Conservation (phyloP, 2,888 invertebrate genomes). For the Xestia rhomboidea region DNA sequence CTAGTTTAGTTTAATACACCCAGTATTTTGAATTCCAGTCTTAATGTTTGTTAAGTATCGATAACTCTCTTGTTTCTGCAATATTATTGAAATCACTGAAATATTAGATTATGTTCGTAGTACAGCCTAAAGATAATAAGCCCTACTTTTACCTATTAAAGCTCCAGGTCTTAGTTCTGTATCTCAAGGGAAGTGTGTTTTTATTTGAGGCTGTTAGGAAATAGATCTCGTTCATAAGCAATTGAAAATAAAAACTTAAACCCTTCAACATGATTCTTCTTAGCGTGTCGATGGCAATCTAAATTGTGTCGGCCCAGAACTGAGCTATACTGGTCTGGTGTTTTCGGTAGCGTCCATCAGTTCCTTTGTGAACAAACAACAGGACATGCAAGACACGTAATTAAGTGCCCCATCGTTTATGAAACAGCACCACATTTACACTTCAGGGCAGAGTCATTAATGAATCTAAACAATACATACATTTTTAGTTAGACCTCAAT, state of each 20-base stretch:
- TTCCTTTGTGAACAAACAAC: no score
- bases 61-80: slow-evolving; percentile 26
- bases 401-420: no score
- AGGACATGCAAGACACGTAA: no score
- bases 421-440: no score
- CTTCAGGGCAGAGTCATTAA: no score
- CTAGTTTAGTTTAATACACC: slow-evolving; percentile 36
- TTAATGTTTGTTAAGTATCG: slow-evolving; percentile 22
- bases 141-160: slow-evolving; percentile 17
- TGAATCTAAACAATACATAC: background rate
- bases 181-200: background rate
- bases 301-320: no score
- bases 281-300: no score
- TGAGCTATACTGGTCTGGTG: no score
- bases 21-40: slow-evolving; percentile 19
- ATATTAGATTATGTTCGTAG: slow-evolving; percentile 33
- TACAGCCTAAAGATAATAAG: slow-evolving; percentile 11
- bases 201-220: background rate
- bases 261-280: background rate
- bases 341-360: no score
- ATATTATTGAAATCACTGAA: slow-evolving; percentile 31
- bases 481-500: background rate
- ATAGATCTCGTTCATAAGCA: background rate
- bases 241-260: background rate
- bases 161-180: background rate